Base-by-base conservation (phyloP, 2,113 vertebrate species). In the Daubentonia madagascariensis region DNA sequence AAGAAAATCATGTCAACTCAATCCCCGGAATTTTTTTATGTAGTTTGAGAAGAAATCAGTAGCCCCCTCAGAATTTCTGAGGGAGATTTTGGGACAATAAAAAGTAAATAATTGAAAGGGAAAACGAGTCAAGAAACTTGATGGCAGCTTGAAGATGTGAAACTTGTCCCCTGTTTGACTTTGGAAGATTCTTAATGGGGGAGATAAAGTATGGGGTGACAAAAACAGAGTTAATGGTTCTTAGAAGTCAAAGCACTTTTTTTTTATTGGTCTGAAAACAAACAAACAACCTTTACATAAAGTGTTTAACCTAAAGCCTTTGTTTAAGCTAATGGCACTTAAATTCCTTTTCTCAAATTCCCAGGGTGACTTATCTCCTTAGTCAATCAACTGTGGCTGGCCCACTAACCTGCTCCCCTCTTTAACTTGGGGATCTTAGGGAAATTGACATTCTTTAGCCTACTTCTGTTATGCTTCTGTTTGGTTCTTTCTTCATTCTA, bases 311-410 rank as follows among this genome's bases (percentile, higher is more conserved):
- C 79, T 65, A 90, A 96, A 98, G 75, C 43, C 43, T 96, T 97
- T 97, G 96, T 98, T 98, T 97, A 97, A 96, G 72, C 89, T 97
- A 97, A 96, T 96, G 87, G 95, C 94, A 96, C 94, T 98, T 98
- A 98, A 89, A 98, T 95, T 97, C 95, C 90, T 96, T 95, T 92
- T 40, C 84, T 92, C 25, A 76, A 68, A 96, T 98, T 98, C 90
- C 94, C 94, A 95, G 92, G 14, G 90, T 92, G 92, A 90, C 84
- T 98, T 98, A 97, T 98, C 97, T 97, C 45, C 14, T 61, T 5
- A 67, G 91, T 96, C 92, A 96, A 96, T 98, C 97, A 98, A 43
- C 28, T 68, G 52, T 86, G 94, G 75, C 87, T 90, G 52, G 79
- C 37, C 48, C 84, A 67, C 95, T 96, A 94, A 92, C 92, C 11